These are phyloP conservation scores for Dipodomys stephensi DNA, from an alignment of 2,113 vertebrate species.

Conservation along the genomic window DNA sequence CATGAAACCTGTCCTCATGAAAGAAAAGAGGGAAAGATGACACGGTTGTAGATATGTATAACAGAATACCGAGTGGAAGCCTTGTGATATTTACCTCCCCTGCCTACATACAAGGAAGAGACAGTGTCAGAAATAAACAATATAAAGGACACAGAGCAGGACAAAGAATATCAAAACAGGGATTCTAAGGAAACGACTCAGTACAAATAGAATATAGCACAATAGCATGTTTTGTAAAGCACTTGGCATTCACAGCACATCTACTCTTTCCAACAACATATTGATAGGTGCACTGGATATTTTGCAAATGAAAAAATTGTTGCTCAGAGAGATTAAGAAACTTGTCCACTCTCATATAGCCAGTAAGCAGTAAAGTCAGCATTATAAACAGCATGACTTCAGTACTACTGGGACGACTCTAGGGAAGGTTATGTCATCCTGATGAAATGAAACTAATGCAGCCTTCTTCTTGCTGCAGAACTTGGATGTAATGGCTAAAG, in stretches of 20 bases:
- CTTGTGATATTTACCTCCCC: neutral
- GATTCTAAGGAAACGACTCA: neutral
- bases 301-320: conserved; percentile 9
- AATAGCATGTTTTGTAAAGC: neutral
- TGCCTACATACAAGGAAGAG: neutral
- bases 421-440: neutral
- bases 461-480: neutral
- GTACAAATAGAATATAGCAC: neutral
- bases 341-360: neutral
- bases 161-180: neutral
- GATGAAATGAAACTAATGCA: neutral
- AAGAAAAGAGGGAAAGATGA: neutral
- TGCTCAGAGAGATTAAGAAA: neutral
- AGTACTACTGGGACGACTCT: neutral
- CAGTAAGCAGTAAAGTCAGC: neutral
- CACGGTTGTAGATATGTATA: neutral
- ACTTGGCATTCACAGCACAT: neutral
- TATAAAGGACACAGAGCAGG: neutral
- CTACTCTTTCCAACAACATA: neutral
- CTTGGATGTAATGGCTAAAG: neutral
- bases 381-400: neutral
- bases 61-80: neutral
- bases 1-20: neutral
- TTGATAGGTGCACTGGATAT: neutral
- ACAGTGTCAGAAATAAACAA: conserved; percentile 1